phyloP scores from a whole-genome alignment of 2,113 vertebrate genomes.

The Perca flavescens region DNA sequence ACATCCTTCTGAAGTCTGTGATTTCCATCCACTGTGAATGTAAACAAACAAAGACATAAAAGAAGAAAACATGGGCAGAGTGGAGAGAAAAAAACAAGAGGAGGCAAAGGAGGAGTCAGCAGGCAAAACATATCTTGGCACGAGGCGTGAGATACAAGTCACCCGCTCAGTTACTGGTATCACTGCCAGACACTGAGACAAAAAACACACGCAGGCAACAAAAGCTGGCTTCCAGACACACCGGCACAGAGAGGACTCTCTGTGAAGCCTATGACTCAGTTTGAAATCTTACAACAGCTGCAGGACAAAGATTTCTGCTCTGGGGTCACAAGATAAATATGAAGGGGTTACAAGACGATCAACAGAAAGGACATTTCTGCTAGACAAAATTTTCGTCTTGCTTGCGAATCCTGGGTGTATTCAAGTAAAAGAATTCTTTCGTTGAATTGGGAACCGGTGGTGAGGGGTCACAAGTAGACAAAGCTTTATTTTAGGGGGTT shows the following conservation, averaged over 20 bases:
- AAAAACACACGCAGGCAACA: constrained; percentile 68
- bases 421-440: neutral
- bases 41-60: constrained; percentile 77
- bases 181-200: constrained; percentile 65
- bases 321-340: neutral
- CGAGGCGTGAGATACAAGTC: constrained; percentile 74
- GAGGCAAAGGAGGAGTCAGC: constrained; percentile 51
- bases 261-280: constrained; percentile 17
- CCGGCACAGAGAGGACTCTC: constrained; percentile 41
- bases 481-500: neutral
- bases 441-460: neutral
- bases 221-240: constrained; percentile 47
- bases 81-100: constrained; percentile 24
- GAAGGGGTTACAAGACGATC: neutral
- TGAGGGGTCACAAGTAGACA: neutral
- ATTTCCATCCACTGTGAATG: constrained; percentile 69
- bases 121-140: constrained; percentile 76
- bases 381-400: neutral
- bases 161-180: constrained; percentile 58
- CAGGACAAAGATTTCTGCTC: constrained; percentile 22
- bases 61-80: constrained; percentile 56
- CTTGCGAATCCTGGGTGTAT: neutral
- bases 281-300: constrained; percentile 25
- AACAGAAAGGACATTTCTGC: neutral
- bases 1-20: constrained; percentile 68